Evolutionary conservation across 92 coral and sea anemone species (phyloP), one percentile per base, ranked within the genome.

Genomic region (Isaurus tuberculatus): DNA sequence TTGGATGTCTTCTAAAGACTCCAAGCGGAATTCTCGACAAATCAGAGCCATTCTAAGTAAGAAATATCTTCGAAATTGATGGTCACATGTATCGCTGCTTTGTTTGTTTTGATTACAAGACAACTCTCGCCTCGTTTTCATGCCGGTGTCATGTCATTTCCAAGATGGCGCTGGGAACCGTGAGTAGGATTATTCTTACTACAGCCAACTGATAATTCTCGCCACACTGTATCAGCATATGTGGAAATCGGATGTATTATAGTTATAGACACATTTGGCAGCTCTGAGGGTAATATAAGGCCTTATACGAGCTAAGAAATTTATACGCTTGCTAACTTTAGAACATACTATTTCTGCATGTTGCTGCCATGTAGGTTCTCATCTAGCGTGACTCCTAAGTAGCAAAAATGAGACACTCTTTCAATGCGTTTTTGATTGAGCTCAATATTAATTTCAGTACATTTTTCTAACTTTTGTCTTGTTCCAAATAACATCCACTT

Each of bases 271-370:
- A 65, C 40, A 81, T 48, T 80, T 40, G 37, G 85, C 51, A 31
- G 42, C 75, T 20, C 46, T 60, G 8, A 36, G 65, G 36, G 85
- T 81, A 10, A 81, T 20, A 26, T 74, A 66, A 14, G 75, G 40
- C 32, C 85, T 17, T 36, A 67, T 81, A 20, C 77, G 74, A n/a
- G 23, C 22, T 36, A 81, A 40, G 27, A 81, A 32, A 7, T 25
- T 34, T 58, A 81, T 33, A 20, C 58, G 58, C 34, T 55, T 61
- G 70, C 40, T 64, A 13, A 81, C 77, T 42, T 81, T 81, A 17
- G 65, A 40, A 80, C 73, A 63, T 8, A n/a, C n/a, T n/a, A n/a
- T n/a, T 63, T 80, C 85, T 5, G 29, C 55, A 28, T 80, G 85
- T 36, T 80, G 74, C 65, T 80, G 65, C 74, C 85, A 42, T 14